These are phyloP conservation scores for Oryctes rhinoceros DNA, from an alignment of 1,140 invertebrate species.

Conservation along the genomic window DNA sequence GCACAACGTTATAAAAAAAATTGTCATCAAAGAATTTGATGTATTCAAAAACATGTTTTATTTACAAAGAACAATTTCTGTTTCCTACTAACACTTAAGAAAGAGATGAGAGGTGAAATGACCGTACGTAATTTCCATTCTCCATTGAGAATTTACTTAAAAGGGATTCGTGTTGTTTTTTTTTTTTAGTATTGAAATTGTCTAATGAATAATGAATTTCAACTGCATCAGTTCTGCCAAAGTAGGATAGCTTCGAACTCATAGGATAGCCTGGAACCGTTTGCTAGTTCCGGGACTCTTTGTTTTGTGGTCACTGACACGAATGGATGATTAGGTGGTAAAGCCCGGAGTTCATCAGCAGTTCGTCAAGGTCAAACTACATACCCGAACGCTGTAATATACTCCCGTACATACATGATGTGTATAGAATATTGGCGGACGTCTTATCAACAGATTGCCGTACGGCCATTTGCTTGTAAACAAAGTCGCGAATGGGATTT, in stretches of 20 bases:
- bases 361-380: neutral
- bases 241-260: no score
- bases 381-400: neutral
- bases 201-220: neutral
- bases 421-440: neutral
- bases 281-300: neutral
- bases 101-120: no score
- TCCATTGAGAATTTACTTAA: no score
- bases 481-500: no score
- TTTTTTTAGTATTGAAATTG: no score
- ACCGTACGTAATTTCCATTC: no score
- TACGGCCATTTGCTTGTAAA: neutral
- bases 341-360: constrained; percentile 24
- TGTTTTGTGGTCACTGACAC: constrained; percentile 30
- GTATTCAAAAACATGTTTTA: no score
- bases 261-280: neutral
- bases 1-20: no score
- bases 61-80: no score
- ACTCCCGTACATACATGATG: neutral
- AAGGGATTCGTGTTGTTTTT: no score
- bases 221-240: neutral
- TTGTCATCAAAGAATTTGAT: no score
- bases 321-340: neutral
- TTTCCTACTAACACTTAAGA: no score
- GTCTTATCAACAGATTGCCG: neutral